These are phyloP conservation scores for Microtus ochrogaster DNA, from an alignment of 2,113 vertebrate species.

Conservation along the genomic window DNA sequence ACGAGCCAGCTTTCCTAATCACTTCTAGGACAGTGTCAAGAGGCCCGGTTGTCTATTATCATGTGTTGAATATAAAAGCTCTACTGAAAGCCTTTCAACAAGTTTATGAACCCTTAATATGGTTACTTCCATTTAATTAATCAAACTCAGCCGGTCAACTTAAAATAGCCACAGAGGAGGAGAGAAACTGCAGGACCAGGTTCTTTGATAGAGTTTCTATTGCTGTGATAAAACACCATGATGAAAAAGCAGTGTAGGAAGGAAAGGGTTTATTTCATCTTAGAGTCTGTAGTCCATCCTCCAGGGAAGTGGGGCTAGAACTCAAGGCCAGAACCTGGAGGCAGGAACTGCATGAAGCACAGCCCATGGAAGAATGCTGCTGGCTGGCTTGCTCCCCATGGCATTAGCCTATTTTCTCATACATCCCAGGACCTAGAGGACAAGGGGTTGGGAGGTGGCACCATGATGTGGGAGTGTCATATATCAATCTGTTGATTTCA, in stretches of 20 bases:
- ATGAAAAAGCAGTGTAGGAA: not conserved
- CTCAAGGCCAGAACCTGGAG: not conserved
- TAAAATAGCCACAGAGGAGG: not conserved
- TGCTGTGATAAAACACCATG: not conserved
- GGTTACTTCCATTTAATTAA: conserved; percentile 31
- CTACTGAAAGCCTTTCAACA: not conserved
- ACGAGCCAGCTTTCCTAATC: not conserved
- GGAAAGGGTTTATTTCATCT: not conserved
- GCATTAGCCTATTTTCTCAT: not conserved
- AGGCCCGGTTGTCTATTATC: not conserved
- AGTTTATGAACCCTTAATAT: not conserved
- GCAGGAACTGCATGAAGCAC: not conserved
- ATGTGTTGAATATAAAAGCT: not conserved
- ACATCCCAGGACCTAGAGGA: not conserved
- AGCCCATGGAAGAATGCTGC: not conserved
- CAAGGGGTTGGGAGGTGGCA: not conserved
- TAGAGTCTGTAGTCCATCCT: not conserved
- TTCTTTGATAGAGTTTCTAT: not conserved
- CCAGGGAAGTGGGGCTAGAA: not conserved
- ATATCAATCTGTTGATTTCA: too few relatives aligned
- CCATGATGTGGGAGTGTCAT: too few relatives aligned
- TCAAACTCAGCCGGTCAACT: not conserved
- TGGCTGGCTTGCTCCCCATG: not conserved
- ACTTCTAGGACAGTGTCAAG: not conserved
- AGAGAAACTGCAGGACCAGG: not conserved